Base-by-base conservation (phyloP, 1,140 invertebrate genomes). In the Bombus consobrinus region DNA sequence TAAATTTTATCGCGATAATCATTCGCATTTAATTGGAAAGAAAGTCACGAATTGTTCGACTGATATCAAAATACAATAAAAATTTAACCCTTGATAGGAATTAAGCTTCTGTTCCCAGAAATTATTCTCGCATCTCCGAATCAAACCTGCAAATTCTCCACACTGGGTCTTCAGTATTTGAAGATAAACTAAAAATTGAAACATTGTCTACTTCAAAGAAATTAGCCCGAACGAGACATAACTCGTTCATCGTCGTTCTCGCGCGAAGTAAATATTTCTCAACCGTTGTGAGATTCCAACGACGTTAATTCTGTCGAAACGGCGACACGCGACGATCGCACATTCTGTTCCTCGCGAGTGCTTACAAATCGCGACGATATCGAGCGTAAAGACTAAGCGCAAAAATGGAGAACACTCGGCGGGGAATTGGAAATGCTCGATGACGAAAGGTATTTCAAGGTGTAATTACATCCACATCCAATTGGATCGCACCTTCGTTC, bases 401-500 rank as follows among this genome's bases (percentile, higher is more conserved):
- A 12, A 62, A 62, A 28, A 22, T 32, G 18, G 15, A 10, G 10
- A n/a, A 62, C 47, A 62, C 28, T 25, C 59, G 28, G 18, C 59
- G 18, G 72, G 76, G 68, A 64, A 6, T 43, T 79, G 47, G 25
- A 78, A 85, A 88, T 22, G 18, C 8, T 0, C 53, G 59, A 32
- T 41, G 75, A 76, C 73, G 80, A 75, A 76, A 66, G 53, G 72
- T 88, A 64, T 68, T 5, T 18, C 39, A 75, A 34, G 59, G 22
- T 69, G 68, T 77, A 84, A 85, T 66, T 53, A 53, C 47, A 53
- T 53, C 47, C 59, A n/a, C 3, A 4, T 62, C 0, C 12, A 62
- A n/a, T 13, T 81, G 53, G 69, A 81, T 80, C 72, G 79, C 66
- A 72, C 73, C n/a, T 77, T n/a, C 59, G 57, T 88, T 81, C 28